Conservation (phyloP, 2,797 vertebrate genomes). For the Labroides dimidiatus region DNA sequence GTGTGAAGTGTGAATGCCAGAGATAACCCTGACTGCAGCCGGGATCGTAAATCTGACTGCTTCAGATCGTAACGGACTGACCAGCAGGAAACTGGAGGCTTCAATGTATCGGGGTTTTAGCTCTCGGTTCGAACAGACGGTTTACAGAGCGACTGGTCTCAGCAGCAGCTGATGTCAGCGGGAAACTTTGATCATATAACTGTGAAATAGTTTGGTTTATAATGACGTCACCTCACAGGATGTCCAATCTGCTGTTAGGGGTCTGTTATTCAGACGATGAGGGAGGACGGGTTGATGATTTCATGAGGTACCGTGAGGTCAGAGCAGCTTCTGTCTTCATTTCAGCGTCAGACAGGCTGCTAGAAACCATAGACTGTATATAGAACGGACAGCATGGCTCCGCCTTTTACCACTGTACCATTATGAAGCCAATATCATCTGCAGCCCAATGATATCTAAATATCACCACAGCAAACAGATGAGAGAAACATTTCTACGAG, state of each 20-base stretch:
- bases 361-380: too few species aligned
- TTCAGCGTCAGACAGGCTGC: too few species aligned
- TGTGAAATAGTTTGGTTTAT: constrained; percentile 1
- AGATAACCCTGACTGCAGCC: constrained; percentile 38
- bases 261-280: not conserved
- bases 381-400: too few species aligned
- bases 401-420: too few species aligned
- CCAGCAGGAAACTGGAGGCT: constrained; percentile 41
- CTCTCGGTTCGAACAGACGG: constrained; percentile 1
- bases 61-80: constrained; percentile 38
- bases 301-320: not conserved
- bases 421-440: too few species aligned
- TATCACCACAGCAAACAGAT: too few species aligned
- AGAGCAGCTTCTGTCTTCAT: not conserved
- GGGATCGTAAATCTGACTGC: constrained; percentile 54
- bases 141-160: constrained; percentile 49
- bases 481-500: too few species aligned
- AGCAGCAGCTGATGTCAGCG: constrained; percentile 38
- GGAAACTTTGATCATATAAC: constrained; percentile 11
- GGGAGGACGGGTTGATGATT: not conserved
- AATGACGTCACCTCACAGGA: not conserved
- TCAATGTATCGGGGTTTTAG: constrained; percentile 20
- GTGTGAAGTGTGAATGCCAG: constrained; percentile 52
- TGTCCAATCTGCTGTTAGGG: not conserved
- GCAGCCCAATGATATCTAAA: too few species aligned